These are phyloP conservation scores for Potamilus streckersoni DNA, from an alignment of 1,140 invertebrate species.

Conservation along the genomic window DNA sequence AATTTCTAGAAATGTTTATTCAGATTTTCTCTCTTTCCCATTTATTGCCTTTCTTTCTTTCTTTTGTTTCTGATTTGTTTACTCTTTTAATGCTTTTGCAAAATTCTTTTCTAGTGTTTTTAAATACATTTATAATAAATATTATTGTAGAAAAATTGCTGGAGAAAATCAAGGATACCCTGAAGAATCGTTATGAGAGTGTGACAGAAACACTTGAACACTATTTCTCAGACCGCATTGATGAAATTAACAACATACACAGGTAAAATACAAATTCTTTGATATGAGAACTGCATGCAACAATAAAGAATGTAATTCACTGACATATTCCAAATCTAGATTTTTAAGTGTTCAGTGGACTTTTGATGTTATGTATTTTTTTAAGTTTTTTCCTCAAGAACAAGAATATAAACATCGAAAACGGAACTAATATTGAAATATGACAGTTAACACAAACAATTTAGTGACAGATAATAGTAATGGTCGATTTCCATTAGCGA, in stretches of 20 bases:
- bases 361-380: too few relatives aligned
- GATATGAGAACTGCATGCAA: background rate
- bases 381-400: too few relatives aligned
- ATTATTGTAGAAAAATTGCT: conserved; percentile 26
- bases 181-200: conserved; percentile 24
- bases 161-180: conserved; percentile 27
- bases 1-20: background rate
- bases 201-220: conserved; percentile 30
- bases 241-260: conserved; percentile 31
- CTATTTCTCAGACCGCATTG: conserved; percentile 25
- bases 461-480: too few relatives aligned
- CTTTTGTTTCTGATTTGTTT: background rate
- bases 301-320: background rate
- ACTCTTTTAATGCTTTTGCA: background rate
- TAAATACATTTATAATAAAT: conserved; percentile 4
- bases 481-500: too few relatives aligned
- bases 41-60: background rate
- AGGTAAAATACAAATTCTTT: conserved; percentile 1
- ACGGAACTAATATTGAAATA: too few relatives aligned
- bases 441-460: too few relatives aligned
- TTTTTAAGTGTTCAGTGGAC: background rate
- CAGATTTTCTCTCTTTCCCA: background rate
- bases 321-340: background rate
- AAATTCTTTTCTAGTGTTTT: background rate
- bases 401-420: too few relatives aligned